Percentiles rank a stretch among this genome's conserved stretches.
Conservation (phyloP, 1,140 invertebrate genomes). For the Fopius arisanus region DNA sequence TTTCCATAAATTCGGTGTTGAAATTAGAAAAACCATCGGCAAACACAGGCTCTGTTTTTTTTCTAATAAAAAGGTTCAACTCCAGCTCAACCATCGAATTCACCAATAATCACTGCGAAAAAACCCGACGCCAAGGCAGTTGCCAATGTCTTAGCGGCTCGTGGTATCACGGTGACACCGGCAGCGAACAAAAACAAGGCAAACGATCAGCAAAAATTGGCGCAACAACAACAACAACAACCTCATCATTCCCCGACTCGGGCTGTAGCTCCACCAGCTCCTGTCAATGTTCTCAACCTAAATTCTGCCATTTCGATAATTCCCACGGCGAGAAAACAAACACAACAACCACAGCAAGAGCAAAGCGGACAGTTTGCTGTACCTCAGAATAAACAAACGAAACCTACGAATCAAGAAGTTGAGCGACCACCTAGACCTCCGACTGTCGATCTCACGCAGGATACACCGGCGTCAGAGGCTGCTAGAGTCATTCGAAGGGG, state of each 20-base stretch:
- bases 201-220: constrained; percentile 49
- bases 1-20: constrained; percentile 10
- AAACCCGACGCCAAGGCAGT: constrained; percentile 76
- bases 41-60: constrained; percentile 44
- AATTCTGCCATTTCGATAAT: constrained; percentile 79
- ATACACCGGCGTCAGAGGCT: constrained; percentile 55
- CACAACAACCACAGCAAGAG: constrained; percentile 40
- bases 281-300: constrained; percentile 69
- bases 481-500: constrained; percentile 51
- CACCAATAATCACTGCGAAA: constrained; percentile 49
- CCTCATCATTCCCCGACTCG: constrained; percentile 29
- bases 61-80: constrained; percentile 60
- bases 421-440: constrained; percentile 66
- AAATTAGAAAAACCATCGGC: constrained; percentile 29
- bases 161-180: constrained; percentile 79
- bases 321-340: constrained; percentile 63
- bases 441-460: constrained; percentile 68
- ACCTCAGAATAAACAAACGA: constrained; percentile 58
- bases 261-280: constrained; percentile 33
- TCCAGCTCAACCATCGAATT: constrained; percentile 58
- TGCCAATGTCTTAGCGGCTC: constrained; percentile 76
- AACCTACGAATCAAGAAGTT: constrained; percentile 49
- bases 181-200: constrained; percentile 62
- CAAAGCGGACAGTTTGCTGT: constrained; percentile 53
- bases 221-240: constrained; percentile 40